phyloP scores from a whole-genome alignment of 2,113 vertebrate genomes.

The Oryzias melastigma region DNA sequence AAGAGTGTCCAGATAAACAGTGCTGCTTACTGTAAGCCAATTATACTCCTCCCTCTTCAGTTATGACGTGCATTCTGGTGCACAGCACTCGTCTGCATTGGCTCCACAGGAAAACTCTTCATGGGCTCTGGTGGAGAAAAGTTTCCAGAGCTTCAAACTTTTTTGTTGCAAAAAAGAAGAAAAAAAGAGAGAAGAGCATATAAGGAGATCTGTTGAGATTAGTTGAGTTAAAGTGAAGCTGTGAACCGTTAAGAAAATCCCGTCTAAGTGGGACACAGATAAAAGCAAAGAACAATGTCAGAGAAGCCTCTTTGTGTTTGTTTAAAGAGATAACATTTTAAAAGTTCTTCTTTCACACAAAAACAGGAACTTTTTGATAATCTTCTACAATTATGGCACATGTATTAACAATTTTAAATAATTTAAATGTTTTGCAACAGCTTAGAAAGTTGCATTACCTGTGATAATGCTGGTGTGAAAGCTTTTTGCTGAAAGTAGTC shows the following conservation, averaged over 20 bases:
- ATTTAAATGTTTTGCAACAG: too few relatives aligned
- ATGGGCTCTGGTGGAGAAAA: too few relatives aligned
- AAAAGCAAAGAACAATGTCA: background rate
- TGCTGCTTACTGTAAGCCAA: slow-evolving; percentile 42
- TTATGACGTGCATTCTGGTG: background rate
- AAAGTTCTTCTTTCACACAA: too few relatives aligned
- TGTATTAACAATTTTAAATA: too few relatives aligned
- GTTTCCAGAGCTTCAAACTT: background rate
- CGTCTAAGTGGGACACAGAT: slow-evolving; percentile 19
- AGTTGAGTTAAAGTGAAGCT: slow-evolving; percentile 24
- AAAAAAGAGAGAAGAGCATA: too few relatives aligned
- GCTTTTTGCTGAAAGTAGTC: too few relatives aligned
- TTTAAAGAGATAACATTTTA: background rate
- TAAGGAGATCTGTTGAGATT: slow-evolving; percentile 9
- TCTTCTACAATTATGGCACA: too few relatives aligned
- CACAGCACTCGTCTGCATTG: background rate
- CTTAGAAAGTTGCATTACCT: too few relatives aligned
- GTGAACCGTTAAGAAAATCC: slow-evolving; percentile 12
- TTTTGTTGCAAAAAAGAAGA: background rate
- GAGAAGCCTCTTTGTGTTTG: background rate
- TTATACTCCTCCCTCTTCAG: slow-evolving; percentile 23
- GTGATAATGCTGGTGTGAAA: too few relatives aligned
- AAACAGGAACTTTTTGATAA: too few relatives aligned
- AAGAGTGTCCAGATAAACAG: slow-evolving; percentile 31
- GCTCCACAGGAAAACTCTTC: background rate